Base-by-base conservation (phyloP, 1,140 invertebrate species). In the Monomorium pharaonis region DNA sequence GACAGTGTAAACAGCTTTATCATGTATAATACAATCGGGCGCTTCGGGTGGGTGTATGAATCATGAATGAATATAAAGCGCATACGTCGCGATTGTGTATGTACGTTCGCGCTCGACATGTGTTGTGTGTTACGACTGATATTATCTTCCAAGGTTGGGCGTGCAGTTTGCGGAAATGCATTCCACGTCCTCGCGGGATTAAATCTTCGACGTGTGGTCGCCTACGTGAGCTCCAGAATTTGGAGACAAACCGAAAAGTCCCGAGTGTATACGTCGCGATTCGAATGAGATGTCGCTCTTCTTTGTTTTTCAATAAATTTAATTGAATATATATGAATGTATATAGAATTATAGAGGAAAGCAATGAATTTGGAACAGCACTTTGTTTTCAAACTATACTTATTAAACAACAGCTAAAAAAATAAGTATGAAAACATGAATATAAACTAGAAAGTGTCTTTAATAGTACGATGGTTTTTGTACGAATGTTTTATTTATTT, bases 31-130 rank as follows among this genome's bases (percentile, higher is more conserved):
- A 33, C 37, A 67, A 81, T 44, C 51, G 18, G 51, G 37, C 14
- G 37, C 65, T 54, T 33, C 24, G 51, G 37, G 63, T 56, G 30
- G 21, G 30, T 56, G 65, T 42, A 72, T 81, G 78, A 81, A 81
- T 72, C 78, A 81, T 81, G 51, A 81, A 81, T 81, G 78, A 81
- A 9, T 44, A 72, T 81, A 81, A 81, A 81, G 65, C 51, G 56
- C 3, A n/a, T n/a, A n/a, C 67, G 14, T 42, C 16, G 78, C 30
- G 30, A 80, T 80, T 80, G 37, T 58, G 9, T 44, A 33, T 42
- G 30, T 42, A 67, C 6, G 10, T 14, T 7, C 4, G 27, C 16
- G 21, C 24, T 30, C 18, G 44, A 70, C 65, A 27, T 30, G 18
- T 42, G 78, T 54, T 21, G 37, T 21, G 37, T 44, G 9, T 70